phyloP scores from a whole-genome alignment of 2,888 invertebrate species.

The Bellardia bayeri region DNA sequence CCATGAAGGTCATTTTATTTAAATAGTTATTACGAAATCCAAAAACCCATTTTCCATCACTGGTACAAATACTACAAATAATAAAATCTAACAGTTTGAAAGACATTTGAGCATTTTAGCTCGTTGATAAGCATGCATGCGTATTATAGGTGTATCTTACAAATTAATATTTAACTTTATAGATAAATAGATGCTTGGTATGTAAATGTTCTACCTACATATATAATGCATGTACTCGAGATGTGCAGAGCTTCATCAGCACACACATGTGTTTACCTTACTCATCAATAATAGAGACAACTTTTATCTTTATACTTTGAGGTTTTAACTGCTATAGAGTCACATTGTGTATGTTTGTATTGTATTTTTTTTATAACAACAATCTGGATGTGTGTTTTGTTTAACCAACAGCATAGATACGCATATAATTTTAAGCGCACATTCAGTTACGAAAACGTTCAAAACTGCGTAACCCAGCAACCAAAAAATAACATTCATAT shows the following conservation, averaged over 20 bases:
- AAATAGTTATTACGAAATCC: too few relatives aligned
- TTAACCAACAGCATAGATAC: conserved; percentile 33
- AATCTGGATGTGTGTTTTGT: conserved; percentile 31
- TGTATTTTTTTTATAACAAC: not conserved
- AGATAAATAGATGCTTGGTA: conserved; percentile 44
- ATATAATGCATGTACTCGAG: not conserved
- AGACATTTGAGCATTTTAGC: not conserved
- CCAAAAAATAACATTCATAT: not conserved
- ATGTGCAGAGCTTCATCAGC: not conserved
- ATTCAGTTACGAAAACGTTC: conserved; percentile 10
- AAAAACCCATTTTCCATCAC: too few relatives aligned
- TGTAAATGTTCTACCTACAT: conserved; percentile 33
- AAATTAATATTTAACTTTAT: conserved; percentile 67
- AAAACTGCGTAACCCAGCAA: conserved; percentile 8
- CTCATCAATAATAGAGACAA: conserved; percentile 18
- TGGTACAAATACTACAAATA: too few relatives aligned
- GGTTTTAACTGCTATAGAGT: not conserved
- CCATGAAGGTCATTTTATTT: too few relatives aligned
- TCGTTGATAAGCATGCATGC: conserved; percentile 35
- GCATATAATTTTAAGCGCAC: conserved; percentile 27
- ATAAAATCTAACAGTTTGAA: conserved; percentile 8
- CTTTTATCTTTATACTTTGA: conserved; percentile 1
- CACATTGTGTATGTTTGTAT: not conserved
- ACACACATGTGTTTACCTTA: not conserved
- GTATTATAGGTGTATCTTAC: conserved; percentile 63